Conservation (phyloP, 2,888 invertebrate genomes). For the Volucella inflata region DNA sequence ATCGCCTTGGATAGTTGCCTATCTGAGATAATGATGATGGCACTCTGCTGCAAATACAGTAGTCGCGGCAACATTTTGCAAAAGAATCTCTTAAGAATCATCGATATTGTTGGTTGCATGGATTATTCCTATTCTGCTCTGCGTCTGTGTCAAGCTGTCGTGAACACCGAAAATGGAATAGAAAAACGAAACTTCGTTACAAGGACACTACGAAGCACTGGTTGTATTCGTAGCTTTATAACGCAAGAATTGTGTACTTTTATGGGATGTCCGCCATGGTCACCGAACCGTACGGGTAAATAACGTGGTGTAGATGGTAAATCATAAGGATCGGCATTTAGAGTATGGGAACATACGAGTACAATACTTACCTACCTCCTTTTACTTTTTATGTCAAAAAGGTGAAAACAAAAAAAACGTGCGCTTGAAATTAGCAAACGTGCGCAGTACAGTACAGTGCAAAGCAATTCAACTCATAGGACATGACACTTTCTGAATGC, state of each 20-base stretch:
- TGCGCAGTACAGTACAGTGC: neutral
- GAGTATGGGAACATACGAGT: neutral
- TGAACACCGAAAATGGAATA: conserved; percentile 64
- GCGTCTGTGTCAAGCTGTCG: conserved; percentile 51
- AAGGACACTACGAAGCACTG: conserved; percentile 12
- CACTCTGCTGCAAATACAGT: conserved; percentile 43
- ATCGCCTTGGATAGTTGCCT: conserved; percentile 49
- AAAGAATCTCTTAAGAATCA: conserved; percentile 66
- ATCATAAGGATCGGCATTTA: conserved; percentile 59
- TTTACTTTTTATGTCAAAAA: conserved; percentile 69
- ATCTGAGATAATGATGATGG: conserved; percentile 51
- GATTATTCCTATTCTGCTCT: conserved; percentile 26
- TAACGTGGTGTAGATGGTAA: conserved; percentile 23
- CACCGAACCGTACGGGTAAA: conserved; percentile 10
- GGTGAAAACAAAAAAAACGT: conserved; percentile 65
- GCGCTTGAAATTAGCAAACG: conserved; percentile 70
- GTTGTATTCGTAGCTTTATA: conserved; percentile 34
- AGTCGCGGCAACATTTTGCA: conserved; percentile 50
- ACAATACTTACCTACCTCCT: conserved; percentile 22
- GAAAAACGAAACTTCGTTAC: conserved; percentile 64
- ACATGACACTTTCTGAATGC: conserved; percentile 48
- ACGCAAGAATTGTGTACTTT: conserved; percentile 53
- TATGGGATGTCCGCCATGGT: conserved; percentile 29
- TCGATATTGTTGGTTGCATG: conserved; percentile 59
- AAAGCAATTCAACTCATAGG: conserved; percentile 9